Evolutionary conservation across 2,888 invertebrate species (phyloP), one percentile per base, ranked within the genome.

Genomic region (Ischnus inquisitorius): DNA sequence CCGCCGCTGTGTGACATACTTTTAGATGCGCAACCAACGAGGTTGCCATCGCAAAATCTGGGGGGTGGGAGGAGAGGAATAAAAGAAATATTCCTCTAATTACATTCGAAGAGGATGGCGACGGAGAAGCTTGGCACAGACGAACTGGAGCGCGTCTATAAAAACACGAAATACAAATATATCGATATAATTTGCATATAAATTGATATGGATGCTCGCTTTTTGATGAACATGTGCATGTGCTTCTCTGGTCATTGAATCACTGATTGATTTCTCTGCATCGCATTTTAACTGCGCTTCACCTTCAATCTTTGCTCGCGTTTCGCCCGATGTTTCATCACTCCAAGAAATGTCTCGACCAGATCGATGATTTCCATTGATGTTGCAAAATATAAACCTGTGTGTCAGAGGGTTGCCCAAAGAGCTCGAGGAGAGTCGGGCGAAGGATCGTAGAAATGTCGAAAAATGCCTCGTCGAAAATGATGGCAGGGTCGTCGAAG

Each of bases 181-280:
- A 51, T 65, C 46, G 64, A 65, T 65, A 57, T 34, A 62, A 76
- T 82, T 81, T 65, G 71, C 76, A 77, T 82, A 71, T 77, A 76
- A 77, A 82, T 71, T 71, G 41, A 14, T 14, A 14, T 46, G 65
- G 65, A 65, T 48, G 54, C 16, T 76, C 34, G 39, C 6, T 72
- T 54, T 34, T 5, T 41, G 57, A 77, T 72, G n/a, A n/a, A n/a
- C n/a, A n/a, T n/a, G n/a, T n/a, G n/a, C n/a, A n/a, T n/a, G n/a
- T n/a, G n/a, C n/a, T n/a, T n/a, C n/a, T n/a, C n/a, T n/a, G n/a
- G n/a, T n/a, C n/a, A n/a, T n/a, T n/a, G n/a, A n/a, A n/a, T n/a
- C n/a, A n/a, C n/a, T n/a, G n/a, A 71, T 34, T 34, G 1, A 34
- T 34, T 34, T 34, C 34, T 1, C 5, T 34, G 34, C 34, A 34